These are phyloP conservation scores for Drosophila antonietae DNA, from an alignment of 2,888 invertebrate species.

Conservation along the genomic window DNA sequence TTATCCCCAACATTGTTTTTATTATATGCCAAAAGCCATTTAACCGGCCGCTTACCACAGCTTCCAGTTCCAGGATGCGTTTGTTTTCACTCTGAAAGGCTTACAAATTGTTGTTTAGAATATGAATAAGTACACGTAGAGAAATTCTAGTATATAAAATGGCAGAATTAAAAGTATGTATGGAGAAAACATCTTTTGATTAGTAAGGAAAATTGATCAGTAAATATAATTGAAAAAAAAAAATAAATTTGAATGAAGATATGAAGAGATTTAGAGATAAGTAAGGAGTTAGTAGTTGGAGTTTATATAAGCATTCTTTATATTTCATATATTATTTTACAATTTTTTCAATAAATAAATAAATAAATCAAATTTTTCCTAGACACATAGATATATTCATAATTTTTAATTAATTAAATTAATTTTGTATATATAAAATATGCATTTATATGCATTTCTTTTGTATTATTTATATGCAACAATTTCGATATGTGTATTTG, in stretches of 20 bases:
- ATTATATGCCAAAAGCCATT: slow-evolving; percentile 76
- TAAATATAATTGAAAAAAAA: too few relatives aligned
- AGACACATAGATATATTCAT: too few relatives aligned
- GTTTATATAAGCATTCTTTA: too few relatives aligned
- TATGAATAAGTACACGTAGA: slow-evolving; percentile 40
- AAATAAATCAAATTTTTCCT: too few relatives aligned
- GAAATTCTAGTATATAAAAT: not conserved
- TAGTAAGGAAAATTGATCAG: too few relatives aligned
- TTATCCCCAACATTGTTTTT: slow-evolving; percentile 63
- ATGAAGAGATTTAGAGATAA: too few relatives aligned
- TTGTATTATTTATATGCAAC: not conserved
- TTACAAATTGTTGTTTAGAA: slow-evolving; percentile 69
- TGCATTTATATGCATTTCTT: not conserved
- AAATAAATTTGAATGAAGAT: too few relatives aligned
- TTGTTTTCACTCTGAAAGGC: slow-evolving; percentile 27
- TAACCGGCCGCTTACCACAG: slow-evolving; percentile 23
- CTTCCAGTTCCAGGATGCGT: slow-evolving; percentile 8
- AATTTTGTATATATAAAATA: not conserved
- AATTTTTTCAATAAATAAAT: too few relatives aligned
- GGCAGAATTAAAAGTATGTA: not conserved
- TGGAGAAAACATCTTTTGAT: too few relatives aligned
- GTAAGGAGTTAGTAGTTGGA: too few relatives aligned
- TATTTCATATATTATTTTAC: too few relatives aligned
- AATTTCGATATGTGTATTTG: slow-evolving; percentile 12
- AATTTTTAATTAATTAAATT: too few relatives aligned